phyloP scores from a whole-genome alignment of 2,888 invertebrate species.

The Aethes cnicana region DNA sequence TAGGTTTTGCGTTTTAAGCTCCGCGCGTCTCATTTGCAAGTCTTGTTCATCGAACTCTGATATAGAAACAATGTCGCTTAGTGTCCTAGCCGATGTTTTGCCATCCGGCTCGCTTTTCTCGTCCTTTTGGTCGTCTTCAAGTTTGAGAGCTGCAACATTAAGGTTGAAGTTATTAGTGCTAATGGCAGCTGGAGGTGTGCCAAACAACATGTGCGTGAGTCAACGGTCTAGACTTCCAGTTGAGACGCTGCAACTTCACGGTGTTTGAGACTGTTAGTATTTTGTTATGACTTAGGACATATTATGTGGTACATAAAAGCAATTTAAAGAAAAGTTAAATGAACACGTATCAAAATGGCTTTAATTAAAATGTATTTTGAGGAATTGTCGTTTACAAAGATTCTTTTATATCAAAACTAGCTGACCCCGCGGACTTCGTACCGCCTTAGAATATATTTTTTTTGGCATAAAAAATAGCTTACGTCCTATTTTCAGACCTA shows the following conservation, averaged over 20 bases:
- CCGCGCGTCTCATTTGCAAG: constrained; percentile 77
- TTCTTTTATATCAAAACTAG: no score
- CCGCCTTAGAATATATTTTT: no score
- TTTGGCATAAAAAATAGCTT: no score
- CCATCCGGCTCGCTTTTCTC: constrained; percentile 68
- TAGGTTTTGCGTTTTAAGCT: constrained; percentile 58
- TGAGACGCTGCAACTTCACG: neutral
- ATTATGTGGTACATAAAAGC: neutral
- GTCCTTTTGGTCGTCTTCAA: constrained; percentile 79
- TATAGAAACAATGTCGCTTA: constrained; percentile 88
- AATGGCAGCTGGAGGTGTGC: constrained; percentile 28
- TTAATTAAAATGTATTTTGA: neutral
- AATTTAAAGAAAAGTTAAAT: neutral
- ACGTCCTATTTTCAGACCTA: no score
- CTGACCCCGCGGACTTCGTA: no score
- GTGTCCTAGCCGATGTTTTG: constrained; percentile 86
- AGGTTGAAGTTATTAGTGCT: constrained; percentile 8
- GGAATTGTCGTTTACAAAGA: constrained; percentile 8
- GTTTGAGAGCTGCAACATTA: constrained; percentile 77
- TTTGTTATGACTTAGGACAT: no score
- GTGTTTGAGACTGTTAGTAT: no score
- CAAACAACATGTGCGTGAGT: constrained; percentile 31
- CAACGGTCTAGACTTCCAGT: constrained; percentile 15
- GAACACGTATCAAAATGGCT: constrained; percentile 1
- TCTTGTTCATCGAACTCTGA: constrained; percentile 88